Base-by-base conservation (phyloP, 1,140 invertebrate species). In the Cotesia chilonis region DNA sequence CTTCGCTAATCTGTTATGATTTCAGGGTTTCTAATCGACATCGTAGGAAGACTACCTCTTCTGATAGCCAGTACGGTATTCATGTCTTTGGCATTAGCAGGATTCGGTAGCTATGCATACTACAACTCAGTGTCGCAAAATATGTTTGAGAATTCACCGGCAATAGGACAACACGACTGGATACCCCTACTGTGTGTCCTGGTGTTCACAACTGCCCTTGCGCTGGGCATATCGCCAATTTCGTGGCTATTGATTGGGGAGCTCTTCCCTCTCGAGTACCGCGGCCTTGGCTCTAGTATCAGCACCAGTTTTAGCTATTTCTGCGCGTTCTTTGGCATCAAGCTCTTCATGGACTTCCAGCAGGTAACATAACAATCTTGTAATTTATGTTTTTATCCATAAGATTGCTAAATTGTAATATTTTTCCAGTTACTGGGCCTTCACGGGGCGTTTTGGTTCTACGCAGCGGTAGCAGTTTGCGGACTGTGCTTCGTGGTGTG, bases 201-300 rank as follows among this genome's bases (percentile, higher is more conserved):
- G 60, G 91, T 94, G 55, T 94, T 95, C 81, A 94, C 93, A 1
- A 91, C 94, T 4, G 93, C 94, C 17, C 95, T 96, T 84, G 93
- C 94, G 1, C 87, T 96, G 72, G 95, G 95, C 37, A 95, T 96
- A 80, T 95, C 94, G 82, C 95, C 95, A 54, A 95, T 96, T 82
- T 95, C 94, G 20, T 94, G 94, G 90, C 87, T 96, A 71, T 89
- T 96, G 68, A 94, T 95, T 81, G 94, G 93, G 60, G 95, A 96
- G 87, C 88, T 96, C 17, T 96, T 96, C 83, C 94, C 95, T 14
- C 86, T 95, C 55, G 93, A 95, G 83, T 94, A 94, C 77, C 90
- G 94, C 75, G 94, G 94, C 74, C 89, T 94, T 47, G 95, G 95
- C 12, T 93, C 93, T 72, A 93, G 94, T 51, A 88, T 96, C 77